These are phyloP conservation scores for Acrocyrtus sp. DNA, from an alignment of 2,888 invertebrate genomes.

Conservation along the genomic window DNA sequence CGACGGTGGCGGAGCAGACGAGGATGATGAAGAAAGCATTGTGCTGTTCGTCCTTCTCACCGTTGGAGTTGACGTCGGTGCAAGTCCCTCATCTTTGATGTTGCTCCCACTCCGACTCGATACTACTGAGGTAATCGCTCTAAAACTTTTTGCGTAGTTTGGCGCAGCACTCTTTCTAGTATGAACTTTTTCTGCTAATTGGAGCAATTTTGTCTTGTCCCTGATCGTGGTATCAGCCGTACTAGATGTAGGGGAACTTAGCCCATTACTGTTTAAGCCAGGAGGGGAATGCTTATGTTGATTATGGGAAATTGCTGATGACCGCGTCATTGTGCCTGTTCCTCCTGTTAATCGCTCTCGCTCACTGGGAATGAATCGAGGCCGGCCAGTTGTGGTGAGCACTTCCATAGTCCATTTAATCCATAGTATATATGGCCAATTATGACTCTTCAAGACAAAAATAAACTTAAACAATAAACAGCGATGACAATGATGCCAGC, in stretches of 20 bases:
- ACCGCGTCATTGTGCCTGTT: conserved; percentile 47
- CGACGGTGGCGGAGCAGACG: conserved; percentile 19
- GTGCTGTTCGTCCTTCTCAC: conserved; percentile 48
- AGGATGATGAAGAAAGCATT: conserved; percentile 27
- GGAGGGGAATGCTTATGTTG: conserved; percentile 7
- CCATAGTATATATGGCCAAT: neutral
- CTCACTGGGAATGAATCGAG: conserved; percentile 52
- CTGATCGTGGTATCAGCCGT: conserved; percentile 45
- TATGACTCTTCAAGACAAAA: too few species aligned
- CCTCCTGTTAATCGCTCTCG: conserved; percentile 33
- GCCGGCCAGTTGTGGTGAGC: conserved; percentile 43
- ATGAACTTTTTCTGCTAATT: conserved; percentile 56
- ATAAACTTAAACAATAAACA: conserved; percentile 4
- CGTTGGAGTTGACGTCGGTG: conserved; percentile 24
- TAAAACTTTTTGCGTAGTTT: conserved; percentile 47
- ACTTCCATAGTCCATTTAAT: conserved; percentile 37
- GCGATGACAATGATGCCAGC: neutral
- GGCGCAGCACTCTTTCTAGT: conserved; percentile 47
- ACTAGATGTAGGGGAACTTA: conserved; percentile 13
- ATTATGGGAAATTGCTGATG: conserved; percentile 29
- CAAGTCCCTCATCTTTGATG: conserved; percentile 11
- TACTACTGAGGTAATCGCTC: conserved; percentile 39
- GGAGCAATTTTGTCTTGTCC: conserved; percentile 55
- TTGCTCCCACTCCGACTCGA: conserved; percentile 26
- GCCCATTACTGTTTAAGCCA: conserved; percentile 28